Conservation (phyloP, 2,797 vertebrate genomes). For the Chloroceryle amazona region DNA sequence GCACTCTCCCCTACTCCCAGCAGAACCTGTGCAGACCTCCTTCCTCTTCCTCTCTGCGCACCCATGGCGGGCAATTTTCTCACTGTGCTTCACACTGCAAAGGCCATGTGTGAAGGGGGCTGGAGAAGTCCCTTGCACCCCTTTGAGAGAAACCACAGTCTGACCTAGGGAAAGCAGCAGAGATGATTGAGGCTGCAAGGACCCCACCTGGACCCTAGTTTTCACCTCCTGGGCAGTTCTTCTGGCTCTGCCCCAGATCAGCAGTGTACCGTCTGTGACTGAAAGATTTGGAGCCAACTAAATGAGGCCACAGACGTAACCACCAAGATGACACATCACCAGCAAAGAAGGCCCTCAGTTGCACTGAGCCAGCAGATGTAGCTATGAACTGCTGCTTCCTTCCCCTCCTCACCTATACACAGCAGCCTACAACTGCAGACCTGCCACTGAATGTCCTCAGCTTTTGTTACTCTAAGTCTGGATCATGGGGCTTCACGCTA, state of each 20-base stretch:
- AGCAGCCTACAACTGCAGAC: background rate
- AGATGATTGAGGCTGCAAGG: accelerated
- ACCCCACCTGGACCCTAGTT: accelerated
- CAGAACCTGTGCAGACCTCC: background rate
- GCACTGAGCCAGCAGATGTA: background rate
- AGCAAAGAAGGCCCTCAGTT: background rate
- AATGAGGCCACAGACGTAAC: background rate
- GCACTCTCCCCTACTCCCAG: accelerated
- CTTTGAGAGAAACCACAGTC: accelerated
- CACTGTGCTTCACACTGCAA: accelerated
- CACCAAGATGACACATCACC: background rate
- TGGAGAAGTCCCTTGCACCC: background rate
- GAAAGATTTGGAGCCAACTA: background rate
- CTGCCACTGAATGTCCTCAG: background rate
- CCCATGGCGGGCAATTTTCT: background rate
- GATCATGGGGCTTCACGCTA: background rate
- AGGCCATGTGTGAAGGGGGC: accelerated
- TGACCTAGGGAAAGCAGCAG: background rate
- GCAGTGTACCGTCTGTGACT: background rate
- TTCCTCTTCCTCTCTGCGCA: background rate
- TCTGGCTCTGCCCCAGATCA: background rate
- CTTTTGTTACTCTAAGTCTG: background rate
- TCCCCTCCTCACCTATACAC: background rate
- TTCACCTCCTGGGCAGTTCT: background rate
- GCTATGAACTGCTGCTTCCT: background rate